phyloP scores from a whole-genome alignment of 2,113 vertebrate species.

The Bettongia penicillata region DNA sequence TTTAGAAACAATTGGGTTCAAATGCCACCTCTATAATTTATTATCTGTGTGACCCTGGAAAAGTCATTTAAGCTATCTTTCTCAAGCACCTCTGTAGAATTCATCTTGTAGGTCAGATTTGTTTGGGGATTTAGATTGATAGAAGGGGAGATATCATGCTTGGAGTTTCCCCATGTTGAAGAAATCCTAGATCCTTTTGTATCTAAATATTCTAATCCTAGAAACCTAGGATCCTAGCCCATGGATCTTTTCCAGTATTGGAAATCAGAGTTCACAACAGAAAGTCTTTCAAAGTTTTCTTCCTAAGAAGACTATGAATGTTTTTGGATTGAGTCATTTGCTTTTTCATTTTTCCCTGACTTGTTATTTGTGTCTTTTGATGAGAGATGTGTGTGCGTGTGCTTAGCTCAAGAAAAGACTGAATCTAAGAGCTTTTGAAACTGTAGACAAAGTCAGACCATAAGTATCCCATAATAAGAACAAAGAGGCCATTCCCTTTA shows the following conservation, averaged over 20 bases:
- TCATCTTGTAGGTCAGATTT: not conserved
- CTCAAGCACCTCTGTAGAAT: not conserved
- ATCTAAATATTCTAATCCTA: not conserved
- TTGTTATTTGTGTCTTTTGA: constrained; percentile 23
- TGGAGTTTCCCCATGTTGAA: not conserved
- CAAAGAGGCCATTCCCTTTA: constrained; percentile 14
- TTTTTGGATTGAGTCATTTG: constrained; percentile 5
- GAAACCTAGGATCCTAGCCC: not conserved
- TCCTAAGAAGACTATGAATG: not conserved
- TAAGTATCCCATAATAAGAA: constrained; percentile 17
- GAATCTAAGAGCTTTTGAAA: constrained; percentile 24
- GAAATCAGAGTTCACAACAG: not conserved
- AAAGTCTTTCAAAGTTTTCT: not conserved
- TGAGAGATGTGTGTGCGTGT: not conserved
- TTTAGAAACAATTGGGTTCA: not conserved
- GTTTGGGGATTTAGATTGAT: not conserved
- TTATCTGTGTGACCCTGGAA: not conserved
- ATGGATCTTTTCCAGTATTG: not conserved
- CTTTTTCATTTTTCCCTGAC: constrained; percentile 34
- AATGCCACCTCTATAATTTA: not conserved
- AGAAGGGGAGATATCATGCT: not conserved
- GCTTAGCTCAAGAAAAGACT: constrained; percentile 23
- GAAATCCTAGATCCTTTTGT: not conserved
- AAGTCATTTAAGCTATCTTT: not conserved
- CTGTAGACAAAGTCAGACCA: constrained; percentile 38